Evolutionary conservation across 2,888 invertebrate genomes (phyloP).

Genomic region (Molanna angustata): DNA sequence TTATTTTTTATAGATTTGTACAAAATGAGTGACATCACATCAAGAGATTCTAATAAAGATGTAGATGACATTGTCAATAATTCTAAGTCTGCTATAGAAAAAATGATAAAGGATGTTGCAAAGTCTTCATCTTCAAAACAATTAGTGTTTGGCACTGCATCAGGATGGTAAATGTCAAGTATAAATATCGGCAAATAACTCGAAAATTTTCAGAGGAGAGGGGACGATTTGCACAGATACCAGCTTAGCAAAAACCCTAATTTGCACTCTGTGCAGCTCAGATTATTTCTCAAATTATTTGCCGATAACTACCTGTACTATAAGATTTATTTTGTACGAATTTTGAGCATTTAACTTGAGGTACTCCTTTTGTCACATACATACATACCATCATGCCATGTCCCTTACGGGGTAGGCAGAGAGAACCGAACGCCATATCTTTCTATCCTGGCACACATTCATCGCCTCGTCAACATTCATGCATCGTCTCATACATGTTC

Average conservation of each 20-base stretch:
- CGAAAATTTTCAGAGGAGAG: not conserved
- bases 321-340: too few species aligned
- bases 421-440: too few species aligned
- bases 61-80: constrained; percentile 62
- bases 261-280: not conserved
- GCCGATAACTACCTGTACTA: not conserved
- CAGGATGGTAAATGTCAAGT: constrained; percentile 72
- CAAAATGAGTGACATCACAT: constrained; percentile 16
- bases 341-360: too few species aligned
- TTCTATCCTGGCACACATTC: too few species aligned
- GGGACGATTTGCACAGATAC: not conserved
- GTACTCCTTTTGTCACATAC: too few species aligned
- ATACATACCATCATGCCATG: too few species aligned
- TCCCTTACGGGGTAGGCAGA: too few species aligned
- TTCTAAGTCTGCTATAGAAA: constrained; percentile 69
- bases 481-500: too few species aligned
- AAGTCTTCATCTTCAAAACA: constrained; percentile 86
- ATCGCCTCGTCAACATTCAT: too few species aligned
- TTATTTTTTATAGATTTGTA: too few species aligned
- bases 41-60: constrained; percentile 39
- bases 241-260: not conserved
- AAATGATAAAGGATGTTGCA: constrained; percentile 75
- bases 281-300: not conserved
- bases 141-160: constrained; percentile 78
- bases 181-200: not conserved